Percentiles rank a stretch among this genome's conserved stretches.
Evolutionary conservation across 2,888 invertebrate species (phyloP).

Genomic region (Blomia tropicalis): DNA sequence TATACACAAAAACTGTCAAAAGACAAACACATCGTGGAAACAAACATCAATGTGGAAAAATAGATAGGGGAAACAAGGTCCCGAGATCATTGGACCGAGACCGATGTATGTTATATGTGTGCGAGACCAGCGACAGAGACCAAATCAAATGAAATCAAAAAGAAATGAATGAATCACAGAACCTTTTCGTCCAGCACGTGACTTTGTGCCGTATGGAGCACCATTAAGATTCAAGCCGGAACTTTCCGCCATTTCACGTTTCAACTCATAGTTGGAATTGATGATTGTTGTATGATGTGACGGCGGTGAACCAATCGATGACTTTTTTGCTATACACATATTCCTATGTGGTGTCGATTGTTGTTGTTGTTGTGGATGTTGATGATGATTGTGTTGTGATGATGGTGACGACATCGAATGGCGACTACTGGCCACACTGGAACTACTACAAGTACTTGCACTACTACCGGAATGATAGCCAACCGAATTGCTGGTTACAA

Average conservation of each 20-base stretch:
- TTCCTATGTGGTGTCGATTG: background rate
- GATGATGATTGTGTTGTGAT: background rate
- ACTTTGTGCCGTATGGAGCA: background rate
- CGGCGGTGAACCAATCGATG: background rate
- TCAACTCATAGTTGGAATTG: conserved; percentile 13
- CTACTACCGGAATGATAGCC: conserved; percentile 7
- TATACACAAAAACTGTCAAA: too few species aligned
- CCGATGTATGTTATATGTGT: too few species aligned
- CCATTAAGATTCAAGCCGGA: background rate
- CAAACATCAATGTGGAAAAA: too few species aligned
- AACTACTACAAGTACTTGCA: too few species aligned
- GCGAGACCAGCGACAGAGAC: too few species aligned
- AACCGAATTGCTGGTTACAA: background rate
- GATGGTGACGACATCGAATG: background rate
- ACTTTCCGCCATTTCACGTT: conserved; percentile 19
- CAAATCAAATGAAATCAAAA: too few species aligned
- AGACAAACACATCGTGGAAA: too few species aligned
- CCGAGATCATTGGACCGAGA: too few species aligned
- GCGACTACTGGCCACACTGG: background rate
- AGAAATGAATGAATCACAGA: background rate
- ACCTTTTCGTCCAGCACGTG: conserved; percentile 5
- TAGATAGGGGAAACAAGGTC: too few species aligned
- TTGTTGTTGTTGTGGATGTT: background rate
- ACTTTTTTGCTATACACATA: conserved; percentile 8
- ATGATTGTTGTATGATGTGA: background rate